Conservation (phyloP, 2,797 vertebrate genomes). For the Petrocephalus schoutedeni region DNA sequence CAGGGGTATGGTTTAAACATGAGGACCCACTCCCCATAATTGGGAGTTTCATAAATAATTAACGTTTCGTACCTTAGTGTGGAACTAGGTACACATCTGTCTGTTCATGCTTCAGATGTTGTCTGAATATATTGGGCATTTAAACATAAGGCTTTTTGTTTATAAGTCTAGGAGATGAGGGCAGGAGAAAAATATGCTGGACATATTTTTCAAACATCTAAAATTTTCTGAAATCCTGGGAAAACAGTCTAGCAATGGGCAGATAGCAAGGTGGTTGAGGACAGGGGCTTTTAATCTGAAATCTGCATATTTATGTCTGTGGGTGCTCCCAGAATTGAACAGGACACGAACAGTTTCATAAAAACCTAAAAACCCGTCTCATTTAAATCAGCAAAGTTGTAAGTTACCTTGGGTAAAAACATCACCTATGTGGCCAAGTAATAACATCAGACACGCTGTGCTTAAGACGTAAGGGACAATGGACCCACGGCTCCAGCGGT, state of each 20-base stretch:
- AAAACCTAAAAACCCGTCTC: neutral
- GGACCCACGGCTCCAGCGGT: neutral
- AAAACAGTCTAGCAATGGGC: neutral
- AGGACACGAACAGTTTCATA: neutral
- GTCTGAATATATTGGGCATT: neutral
- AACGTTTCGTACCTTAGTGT: neutral
- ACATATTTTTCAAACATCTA: neutral
- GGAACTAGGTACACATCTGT: neutral
- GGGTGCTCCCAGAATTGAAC: neutral
- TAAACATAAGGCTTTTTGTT: neutral
- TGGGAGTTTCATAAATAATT: neutral
- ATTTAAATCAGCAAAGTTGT: neutral
- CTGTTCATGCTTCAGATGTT: neutral
- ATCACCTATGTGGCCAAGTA: neutral
- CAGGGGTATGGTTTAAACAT: neutral
- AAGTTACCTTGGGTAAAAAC: neutral
- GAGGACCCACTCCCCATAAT: neutral
- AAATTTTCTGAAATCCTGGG: neutral
- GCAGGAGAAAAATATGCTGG: neutral
- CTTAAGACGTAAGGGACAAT: neutral
- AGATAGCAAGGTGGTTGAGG: neutral
- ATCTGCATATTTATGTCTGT: neutral
- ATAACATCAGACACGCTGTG: conserved; percentile 1
- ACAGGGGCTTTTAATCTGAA: neutral
- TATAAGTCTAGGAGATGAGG: neutral